Percentiles rank a stretch among this genome's conserved stretches.
Evolutionary conservation across 2,888 invertebrate species (phyloP).

Genomic region (Andrena bicolor): DNA sequence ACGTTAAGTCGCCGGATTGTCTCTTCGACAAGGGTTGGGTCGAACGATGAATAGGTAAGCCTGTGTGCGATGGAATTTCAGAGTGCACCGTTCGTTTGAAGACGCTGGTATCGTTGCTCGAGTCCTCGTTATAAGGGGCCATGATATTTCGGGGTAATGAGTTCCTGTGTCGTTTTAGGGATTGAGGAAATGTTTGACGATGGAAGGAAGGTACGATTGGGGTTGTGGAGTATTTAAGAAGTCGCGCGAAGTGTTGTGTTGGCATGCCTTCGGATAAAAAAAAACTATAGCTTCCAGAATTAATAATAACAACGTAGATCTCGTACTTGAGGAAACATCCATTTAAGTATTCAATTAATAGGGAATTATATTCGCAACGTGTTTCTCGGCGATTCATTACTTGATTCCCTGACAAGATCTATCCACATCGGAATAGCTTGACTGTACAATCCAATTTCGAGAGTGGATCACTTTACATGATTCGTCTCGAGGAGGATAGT

Average conservation of each 20-base stretch:
- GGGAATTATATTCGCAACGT: background rate
- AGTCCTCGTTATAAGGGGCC: background rate
- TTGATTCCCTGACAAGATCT: background rate
- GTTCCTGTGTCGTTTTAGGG: background rate
- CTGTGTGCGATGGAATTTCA: slow-evolving; percentile 13
- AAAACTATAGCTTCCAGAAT: no score
- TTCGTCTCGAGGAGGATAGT: slow-evolving; percentile 9
- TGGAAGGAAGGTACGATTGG: background rate
- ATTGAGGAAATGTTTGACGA: background rate
- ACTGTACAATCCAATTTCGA: slow-evolving; percentile 13
- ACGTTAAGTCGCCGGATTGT: slow-evolving; percentile 53
- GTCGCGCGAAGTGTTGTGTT: no score
- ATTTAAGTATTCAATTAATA: background rate
- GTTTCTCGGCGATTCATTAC: background rate
- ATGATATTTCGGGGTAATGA: background rate
- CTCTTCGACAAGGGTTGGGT: slow-evolving; percentile 6
- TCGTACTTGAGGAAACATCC: background rate
- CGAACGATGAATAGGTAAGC: slow-evolving; percentile 3
- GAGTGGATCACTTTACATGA: slow-evolving; percentile 12
- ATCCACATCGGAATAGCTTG: background rate
- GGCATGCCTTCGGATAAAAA: no score
- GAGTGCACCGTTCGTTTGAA: slow-evolving; percentile 9
- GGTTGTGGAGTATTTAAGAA: background rate
- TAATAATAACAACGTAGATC: background rate
- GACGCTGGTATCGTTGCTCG: slow-evolving; percentile 9